Percentiles rank a stretch among this genome's conserved stretches.
Conservation (phyloP, 2,113 vertebrate species). For the Gadus macrocephalus region DNA sequence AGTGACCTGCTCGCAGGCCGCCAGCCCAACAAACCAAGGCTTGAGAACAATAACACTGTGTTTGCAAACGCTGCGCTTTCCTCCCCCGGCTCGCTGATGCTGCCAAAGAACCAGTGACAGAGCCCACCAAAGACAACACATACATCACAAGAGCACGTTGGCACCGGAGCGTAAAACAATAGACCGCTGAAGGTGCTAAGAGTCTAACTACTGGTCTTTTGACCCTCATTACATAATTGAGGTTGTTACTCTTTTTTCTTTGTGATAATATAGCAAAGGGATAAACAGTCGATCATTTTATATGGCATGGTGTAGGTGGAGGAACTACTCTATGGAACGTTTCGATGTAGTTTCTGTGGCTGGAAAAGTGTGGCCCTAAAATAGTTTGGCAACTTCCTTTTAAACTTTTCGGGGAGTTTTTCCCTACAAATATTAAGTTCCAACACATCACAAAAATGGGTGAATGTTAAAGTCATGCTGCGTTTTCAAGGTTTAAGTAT, state of each 20-base stretch:
- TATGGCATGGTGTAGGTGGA: not conserved
- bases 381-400: slow-evolving; percentile 4
- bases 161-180: slow-evolving; percentile 9
- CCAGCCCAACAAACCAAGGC: slow-evolving; percentile 37
- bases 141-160: slow-evolving; percentile 6
- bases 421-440: slow-evolving; percentile 3
- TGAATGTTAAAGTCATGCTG: no score
- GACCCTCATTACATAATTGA: no score
- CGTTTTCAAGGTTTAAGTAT: no score
- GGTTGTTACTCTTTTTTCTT: no score
- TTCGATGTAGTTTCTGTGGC: not conserved
- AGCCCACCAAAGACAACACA: slow-evolving; percentile 24
- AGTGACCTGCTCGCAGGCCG: slow-evolving; percentile 24
- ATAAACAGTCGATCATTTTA: not conserved
- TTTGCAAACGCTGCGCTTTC: slow-evolving; percentile 38
- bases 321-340: not conserved
- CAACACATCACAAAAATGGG: not conserved
- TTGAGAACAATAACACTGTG: slow-evolving; percentile 48
- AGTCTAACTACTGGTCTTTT: no score
- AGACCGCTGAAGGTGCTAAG: not conserved
- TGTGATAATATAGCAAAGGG: no score
- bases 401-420: not conserved
- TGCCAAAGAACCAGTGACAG: slow-evolving; percentile 16
- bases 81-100: not conserved
- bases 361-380: not conserved